Evolutionary conservation across 2,113 vertebrate species (phyloP).

Genomic region (Coptodon rendalli): DNA sequence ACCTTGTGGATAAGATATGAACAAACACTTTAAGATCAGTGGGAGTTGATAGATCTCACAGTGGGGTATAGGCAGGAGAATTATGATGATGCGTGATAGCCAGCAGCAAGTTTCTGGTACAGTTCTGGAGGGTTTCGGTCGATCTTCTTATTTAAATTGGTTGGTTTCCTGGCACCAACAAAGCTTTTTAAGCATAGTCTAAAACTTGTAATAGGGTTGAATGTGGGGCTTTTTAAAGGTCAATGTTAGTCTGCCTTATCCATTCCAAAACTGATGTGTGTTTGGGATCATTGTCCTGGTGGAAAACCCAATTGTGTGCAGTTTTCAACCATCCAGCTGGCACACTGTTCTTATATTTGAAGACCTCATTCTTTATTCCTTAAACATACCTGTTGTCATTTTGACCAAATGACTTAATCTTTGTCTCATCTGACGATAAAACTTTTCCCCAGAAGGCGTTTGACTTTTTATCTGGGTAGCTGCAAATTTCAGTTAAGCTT

Average conservation of each 20-base stretch:
- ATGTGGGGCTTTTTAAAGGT: background rate
- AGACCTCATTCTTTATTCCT: background rate
- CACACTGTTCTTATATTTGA: background rate
- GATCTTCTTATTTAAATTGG: background rate
- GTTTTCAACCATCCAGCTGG: background rate
- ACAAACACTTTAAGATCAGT: background rate
- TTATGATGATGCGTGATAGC: background rate
- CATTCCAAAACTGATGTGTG: background rate
- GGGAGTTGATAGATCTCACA: background rate
- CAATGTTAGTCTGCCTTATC: background rate
- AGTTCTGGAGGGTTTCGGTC: background rate
- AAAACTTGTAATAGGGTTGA: background rate
- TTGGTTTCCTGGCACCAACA: background rate
- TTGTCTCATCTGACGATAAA: background rate
- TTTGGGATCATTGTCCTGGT: background rate
- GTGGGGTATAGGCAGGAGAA: background rate
- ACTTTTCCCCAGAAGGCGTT: background rate
- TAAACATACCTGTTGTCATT: background rate
- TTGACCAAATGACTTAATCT: background rate
- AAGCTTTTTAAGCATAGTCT: background rate
- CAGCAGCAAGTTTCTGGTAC: background rate
- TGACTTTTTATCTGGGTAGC: background rate
- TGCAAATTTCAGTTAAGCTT: background rate
- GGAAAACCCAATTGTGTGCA: background rate
- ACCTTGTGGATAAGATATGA: constrained; percentile 30